A percentile compares a stretch with the other conserved stretches of the same genome.
Conservation (phyloP, 2,113 vertebrate genomes). For the Axis porcinus region DNA sequence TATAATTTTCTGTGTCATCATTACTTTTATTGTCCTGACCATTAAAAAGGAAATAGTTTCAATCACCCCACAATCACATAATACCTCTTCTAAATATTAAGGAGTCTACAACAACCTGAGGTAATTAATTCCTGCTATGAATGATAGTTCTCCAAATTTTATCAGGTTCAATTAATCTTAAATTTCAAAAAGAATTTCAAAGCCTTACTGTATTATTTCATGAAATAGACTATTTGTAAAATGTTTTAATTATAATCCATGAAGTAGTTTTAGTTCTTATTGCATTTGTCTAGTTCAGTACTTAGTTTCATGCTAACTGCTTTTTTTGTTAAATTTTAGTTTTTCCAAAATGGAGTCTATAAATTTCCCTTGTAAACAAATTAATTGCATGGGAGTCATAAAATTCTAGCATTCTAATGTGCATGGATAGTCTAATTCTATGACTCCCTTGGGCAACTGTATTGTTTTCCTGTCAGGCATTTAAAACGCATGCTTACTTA, state of each 20-base stretch:
- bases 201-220: neutral
- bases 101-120: neutral
- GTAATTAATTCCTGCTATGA: neutral
- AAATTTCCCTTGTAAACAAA: neutral
- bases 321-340: neutral
- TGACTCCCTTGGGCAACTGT: neutral
- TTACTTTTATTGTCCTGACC: neutral
- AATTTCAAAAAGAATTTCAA: neutral
- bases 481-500: slow-evolving; percentile 16
- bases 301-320: neutral
- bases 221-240: neutral
- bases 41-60: neutral
- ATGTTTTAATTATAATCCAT: neutral
- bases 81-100: neutral
- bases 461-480: neutral
- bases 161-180: neutral
- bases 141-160: neutral
- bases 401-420: slow-evolving; percentile 23
- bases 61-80: neutral
- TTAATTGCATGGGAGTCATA: neutral
- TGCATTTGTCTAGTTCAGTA: neutral
- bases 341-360: neutral
- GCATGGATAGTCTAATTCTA: neutral
- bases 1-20: neutral
- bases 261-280: neutral